These are phyloP conservation scores for Gastrophysa polygoni DNA, from an alignment of 2,888 invertebrate genomes.

Conservation along the genomic window DNA sequence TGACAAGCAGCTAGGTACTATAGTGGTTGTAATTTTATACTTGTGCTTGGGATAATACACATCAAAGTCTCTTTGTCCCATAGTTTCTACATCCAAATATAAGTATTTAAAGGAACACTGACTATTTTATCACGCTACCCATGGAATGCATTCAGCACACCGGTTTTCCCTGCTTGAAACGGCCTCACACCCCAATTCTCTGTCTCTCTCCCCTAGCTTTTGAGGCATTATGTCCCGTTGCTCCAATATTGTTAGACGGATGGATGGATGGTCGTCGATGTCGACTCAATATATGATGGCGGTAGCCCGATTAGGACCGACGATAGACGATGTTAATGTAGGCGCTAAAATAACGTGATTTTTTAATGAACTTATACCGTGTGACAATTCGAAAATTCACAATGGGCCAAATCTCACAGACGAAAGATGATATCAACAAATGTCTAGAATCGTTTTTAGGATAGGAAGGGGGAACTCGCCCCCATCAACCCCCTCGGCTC, in stretches of 20 bases:
- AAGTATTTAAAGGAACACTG: neutral
- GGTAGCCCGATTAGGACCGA: slow-evolving; percentile 11
- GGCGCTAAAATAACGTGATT: too few relatives aligned
- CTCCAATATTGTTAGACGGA: slow-evolving; percentile 26
- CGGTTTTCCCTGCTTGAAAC: slow-evolving; percentile 45
- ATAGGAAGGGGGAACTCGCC: too few relatives aligned
- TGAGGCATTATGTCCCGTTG: slow-evolving; percentile 38
- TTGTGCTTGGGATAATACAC: too few relatives aligned
- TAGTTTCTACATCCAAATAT: neutral
- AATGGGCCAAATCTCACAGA: too few relatives aligned
- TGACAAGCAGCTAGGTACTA: too few relatives aligned
- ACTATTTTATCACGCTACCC: slow-evolving; percentile 20
- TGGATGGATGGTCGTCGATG: slow-evolving; percentile 17
- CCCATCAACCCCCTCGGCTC: too few relatives aligned
- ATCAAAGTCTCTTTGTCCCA: too few relatives aligned
- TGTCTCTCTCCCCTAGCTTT: slow-evolving; percentile 41
- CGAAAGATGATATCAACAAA: too few relatives aligned
- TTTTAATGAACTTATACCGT: too few relatives aligned
- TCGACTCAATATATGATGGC: slow-evolving; percentile 24
- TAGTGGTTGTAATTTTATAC: too few relatives aligned
- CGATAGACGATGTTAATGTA: slow-evolving; percentile 8
- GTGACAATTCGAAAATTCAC: too few relatives aligned
- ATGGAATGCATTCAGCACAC: slow-evolving; percentile 36
- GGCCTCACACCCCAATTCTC: slow-evolving; percentile 45
- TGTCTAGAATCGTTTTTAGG: too few relatives aligned